Evolutionary conservation across 2,113 vertebrate species (phyloP).

Genomic region (Sinocyclocheilus grahami): DNA sequence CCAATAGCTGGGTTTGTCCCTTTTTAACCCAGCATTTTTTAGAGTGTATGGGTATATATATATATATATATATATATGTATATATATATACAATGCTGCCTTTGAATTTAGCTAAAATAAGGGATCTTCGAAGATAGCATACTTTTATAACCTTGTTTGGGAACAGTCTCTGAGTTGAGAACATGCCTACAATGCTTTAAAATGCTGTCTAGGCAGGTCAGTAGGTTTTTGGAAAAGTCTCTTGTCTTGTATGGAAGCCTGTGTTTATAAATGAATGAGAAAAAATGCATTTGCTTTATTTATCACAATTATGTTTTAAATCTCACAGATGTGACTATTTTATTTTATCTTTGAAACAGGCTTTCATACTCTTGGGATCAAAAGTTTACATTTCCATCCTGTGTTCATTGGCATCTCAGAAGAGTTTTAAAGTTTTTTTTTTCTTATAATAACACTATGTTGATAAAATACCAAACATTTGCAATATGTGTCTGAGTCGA

Average conservation of each 20-base stretch:
- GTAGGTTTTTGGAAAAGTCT: too few relatives aligned
- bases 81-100: background rate
- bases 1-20: too few relatives aligned
- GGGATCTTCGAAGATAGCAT: background rate
- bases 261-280: background rate
- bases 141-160: background rate
- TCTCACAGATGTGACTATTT: too few relatives aligned
- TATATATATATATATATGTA: too few relatives aligned
- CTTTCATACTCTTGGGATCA: background rate
- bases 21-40: too few relatives aligned
- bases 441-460: background rate
- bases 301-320: background rate
- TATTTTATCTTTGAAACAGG: background rate
- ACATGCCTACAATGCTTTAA: too few relatives aligned
- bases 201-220: too few relatives aligned
- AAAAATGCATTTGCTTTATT: background rate
- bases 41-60: too few relatives aligned
- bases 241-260: background rate
- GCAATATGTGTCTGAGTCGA: background rate
- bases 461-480: conserved; percentile 9
- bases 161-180: too few relatives aligned
- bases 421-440: background rate
- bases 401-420: too few relatives aligned
- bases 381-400: background rate
- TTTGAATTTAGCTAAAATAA: background rate